Evolutionary conservation across 2,888 invertebrate species (phyloP), one percentile per base, ranked within the genome.

Genomic region (Rhorus exstirpatorius): DNA sequence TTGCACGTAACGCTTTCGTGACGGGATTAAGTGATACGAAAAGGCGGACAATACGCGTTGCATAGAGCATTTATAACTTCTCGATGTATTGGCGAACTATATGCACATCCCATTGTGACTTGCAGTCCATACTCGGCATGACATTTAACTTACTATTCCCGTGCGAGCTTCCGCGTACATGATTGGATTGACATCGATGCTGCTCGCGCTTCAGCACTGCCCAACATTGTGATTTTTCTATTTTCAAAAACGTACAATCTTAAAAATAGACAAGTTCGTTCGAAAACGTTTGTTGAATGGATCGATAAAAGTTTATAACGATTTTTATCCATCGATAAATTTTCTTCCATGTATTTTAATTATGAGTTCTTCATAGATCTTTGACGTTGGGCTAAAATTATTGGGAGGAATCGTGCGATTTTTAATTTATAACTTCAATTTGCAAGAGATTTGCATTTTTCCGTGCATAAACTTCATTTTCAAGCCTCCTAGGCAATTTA

Each of bases 1-100:
- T 90, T 86, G 90, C 93, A 93, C 93, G 92, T 92, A 90, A 89
- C 79, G 79, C 78, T 88, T 84, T 83, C 92, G 93, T 93, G 92
- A 92, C 88, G 84, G 82, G 86, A 78, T 83, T 84, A 60, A 80
- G 55, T 76, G 72, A 84, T 83, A 79, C 8, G 51, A 14, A 55
- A 76, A 38, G 41, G 49, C 55, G 68, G 46, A 53, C 70, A 17
- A 71, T 51, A 46, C 49, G 75, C 72, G 38, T 35, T 51, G 58
- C 75, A 67, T 12, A 10, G 41, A 68, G 67, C 44, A 46, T 67
- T n/a, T 76, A 58, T 58, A 67, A 67, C 74, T 74, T 24, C 19
- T 65, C 68, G 58, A 55, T 63, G 58, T 63, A 72, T 65, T 72
- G 49, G 51, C 67, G 17, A 61, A 51, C 70, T 31, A 58, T 55